Percentiles rank a stretch among this genome's conserved stretches.
phyloP scores from a whole-genome alignment of 2,888 invertebrate species.

The Altica lythri region DNA sequence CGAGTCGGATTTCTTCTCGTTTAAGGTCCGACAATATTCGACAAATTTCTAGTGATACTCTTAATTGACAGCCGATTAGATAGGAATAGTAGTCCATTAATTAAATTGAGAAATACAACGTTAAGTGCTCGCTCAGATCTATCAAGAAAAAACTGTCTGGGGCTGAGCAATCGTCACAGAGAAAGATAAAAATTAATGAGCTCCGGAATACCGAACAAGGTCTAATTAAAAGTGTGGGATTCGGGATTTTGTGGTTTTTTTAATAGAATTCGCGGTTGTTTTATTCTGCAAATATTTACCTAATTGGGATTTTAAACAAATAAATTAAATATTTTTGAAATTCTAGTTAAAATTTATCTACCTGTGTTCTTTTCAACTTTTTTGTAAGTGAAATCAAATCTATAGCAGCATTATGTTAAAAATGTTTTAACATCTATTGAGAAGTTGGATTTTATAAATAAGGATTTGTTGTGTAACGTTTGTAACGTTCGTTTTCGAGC shows the following conservation, averaged over 20 bases:
- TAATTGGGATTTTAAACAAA: too few species aligned
- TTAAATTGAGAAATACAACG: constrained; percentile 42
- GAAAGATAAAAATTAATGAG: constrained; percentile 53
- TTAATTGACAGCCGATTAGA: constrained; percentile 57
- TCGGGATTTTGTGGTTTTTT: constrained; percentile 30
- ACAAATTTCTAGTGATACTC: constrained; percentile 49
- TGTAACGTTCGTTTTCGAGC: too few species aligned
- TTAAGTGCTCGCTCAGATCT: constrained; percentile 29
- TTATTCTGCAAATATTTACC: constrained; percentile 12
- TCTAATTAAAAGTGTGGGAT: constrained; percentile 50
- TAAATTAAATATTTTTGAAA: too few species aligned
- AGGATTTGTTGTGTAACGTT: too few species aligned
- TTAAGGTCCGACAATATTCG: constrained; percentile 22
- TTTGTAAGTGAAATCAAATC: too few species aligned
- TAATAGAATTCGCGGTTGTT: constrained; percentile 14
- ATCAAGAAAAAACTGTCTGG: constrained; percentile 40
- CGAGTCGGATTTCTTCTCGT: constrained; percentile 12
- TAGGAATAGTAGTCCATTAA: constrained; percentile 49
- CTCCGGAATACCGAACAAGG: constrained; percentile 42
- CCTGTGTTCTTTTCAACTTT: too few species aligned
- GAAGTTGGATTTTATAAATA: too few species aligned
- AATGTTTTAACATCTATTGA: too few species aligned
- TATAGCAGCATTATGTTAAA: too few species aligned
- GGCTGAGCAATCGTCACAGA: constrained; percentile 40
- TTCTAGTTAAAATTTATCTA: too few species aligned